Conservation (phyloP, 35 echinoderm and acorn worm genomes). For the Heliocidaris tuberculata region DNA sequence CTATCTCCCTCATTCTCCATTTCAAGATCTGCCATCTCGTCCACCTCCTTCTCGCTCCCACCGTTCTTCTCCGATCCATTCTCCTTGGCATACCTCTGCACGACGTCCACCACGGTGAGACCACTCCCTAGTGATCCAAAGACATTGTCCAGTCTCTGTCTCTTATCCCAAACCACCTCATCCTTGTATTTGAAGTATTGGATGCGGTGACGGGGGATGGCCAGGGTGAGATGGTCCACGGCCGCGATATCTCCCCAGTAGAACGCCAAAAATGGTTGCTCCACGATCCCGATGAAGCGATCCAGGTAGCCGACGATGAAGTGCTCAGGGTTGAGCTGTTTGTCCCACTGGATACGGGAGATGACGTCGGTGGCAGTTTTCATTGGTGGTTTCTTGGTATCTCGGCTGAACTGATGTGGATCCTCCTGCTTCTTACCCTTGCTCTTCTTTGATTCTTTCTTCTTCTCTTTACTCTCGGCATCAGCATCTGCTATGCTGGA, state of each 20-base stretch:
- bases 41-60: not conserved
- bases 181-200: constrained; percentile 99
- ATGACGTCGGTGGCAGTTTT: constrained; percentile 98
- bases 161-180: constrained; percentile 89
- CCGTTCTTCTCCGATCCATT: constrained; percentile 45
- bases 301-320: constrained; percentile 91
- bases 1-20: not conserved
- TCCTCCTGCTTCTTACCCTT: constrained; percentile 27
- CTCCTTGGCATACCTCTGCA: constrained; percentile 80
- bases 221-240: constrained; percentile 54
- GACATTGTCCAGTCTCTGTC: constrained; percentile 72
- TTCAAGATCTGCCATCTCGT: not conserved
- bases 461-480: not conserved
- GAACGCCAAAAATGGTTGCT: constrained; percentile 75
- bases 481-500: not conserved
- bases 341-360: constrained; percentile 91
- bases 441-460: not conserved
- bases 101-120: constrained; percentile 69
- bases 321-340: constrained; percentile 60
- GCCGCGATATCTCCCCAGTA: constrained; percentile 82
- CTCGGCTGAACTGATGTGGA: not conserved
- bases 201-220: constrained; percentile 83
- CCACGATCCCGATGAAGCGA: constrained; percentile 81
- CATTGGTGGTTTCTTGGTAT: constrained; percentile 95
- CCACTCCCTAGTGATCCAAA: constrained; percentile 93